Evolutionary conservation across 1,140 invertebrate genomes (phyloP), one percentile per base, ranked within the genome.

Genomic region (Tetramorium parvispinum): DNA sequence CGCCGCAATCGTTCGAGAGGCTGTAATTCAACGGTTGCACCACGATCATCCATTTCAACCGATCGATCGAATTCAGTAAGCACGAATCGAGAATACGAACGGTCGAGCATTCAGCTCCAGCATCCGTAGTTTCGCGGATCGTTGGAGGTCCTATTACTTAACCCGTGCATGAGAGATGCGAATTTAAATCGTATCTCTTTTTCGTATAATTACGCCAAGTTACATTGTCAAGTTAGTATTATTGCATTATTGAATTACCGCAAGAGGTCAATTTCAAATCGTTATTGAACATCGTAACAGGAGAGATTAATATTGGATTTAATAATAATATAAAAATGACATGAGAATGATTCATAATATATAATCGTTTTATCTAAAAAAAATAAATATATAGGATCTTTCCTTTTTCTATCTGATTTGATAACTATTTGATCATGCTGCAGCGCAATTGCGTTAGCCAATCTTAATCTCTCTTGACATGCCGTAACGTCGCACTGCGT

Each of bases 1-100:
- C 6, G 7, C n/a, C 21, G 21, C 24, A 27, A 32, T 53, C 32
- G 32, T 70, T 68, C 46, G 63, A 61, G 68, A 71, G 65, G 18
- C 79, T 75, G 68, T 83, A 83, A 83, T 83, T 83, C 68, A 53
- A 83, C 27, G 55, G 40, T 68, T 83, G 68, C 79, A 59, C n/a
- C 49, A 81, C 27, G 32, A n/a, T 57, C 66, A 55, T 83, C 37
- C 53, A 49, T 83, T 75, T 75, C 40, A 68, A 21, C 16, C 24
- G 46, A 53, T 81, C 46, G 27, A 75, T 24, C 37, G 55, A 18
- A 46, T 43, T 51, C 21, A 16, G 46, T 21, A 13, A 24, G 61
- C 77, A 75, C 18, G 53, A 83, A 75, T 59, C 18, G 32, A 40
- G 24, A 83, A 37, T 37, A 49, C n/a, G 13, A 18, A 77, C 13